Evolutionary conservation across 2,888 invertebrate genomes (phyloP), one percentile per base, ranked within the genome.

Genomic region (Metacarcinus magister): DNA sequence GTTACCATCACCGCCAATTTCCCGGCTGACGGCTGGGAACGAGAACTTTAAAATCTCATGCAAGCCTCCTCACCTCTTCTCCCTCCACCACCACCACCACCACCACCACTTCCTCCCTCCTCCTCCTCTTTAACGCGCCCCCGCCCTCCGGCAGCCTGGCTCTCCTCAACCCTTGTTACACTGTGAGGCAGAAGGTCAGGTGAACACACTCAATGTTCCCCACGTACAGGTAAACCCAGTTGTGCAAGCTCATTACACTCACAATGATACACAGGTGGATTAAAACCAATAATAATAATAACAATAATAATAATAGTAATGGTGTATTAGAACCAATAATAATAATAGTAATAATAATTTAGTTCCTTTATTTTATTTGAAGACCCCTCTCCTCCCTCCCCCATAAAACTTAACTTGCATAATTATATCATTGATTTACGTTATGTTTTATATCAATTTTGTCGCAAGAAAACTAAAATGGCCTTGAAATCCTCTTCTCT

Each of bases 11-110:
- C 67, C 67, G n/a, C 67, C 67, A 67, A 67, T 67, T 67, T 19
- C 67, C n/a, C n/a, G 5, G 67, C 67, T 67, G 67, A 67, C 67
- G 67, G 67, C 67, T n/a, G 5, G 67, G 19, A 67, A 67, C 67
- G n/a, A 67, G 67, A 67, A 67, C 67, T 67, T 67, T 67, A 67
- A 67, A 67, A 67, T 67, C 67, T 67, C 67, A 67, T 67, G 67
- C 67, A 67, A 67, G 67, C 2, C 5, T 67, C 67, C 67, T 67
- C 67, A 23, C n/a, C 67, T n/a, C 19, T n/a, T 67, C 67, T 67
- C 2, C 67, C 7, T 7, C 67, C n/a, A 10, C 54, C 54, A 54
- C 13, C 54, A 54, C 10, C 16, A 13, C 54, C 54, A 54, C 54
- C 54, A 10, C 19, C 67, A 5, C 19, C 67, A 5, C 19, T n/a